phyloP scores from a whole-genome alignment of 1,140 invertebrate species.

The Drosophila quadrilineata region DNA sequence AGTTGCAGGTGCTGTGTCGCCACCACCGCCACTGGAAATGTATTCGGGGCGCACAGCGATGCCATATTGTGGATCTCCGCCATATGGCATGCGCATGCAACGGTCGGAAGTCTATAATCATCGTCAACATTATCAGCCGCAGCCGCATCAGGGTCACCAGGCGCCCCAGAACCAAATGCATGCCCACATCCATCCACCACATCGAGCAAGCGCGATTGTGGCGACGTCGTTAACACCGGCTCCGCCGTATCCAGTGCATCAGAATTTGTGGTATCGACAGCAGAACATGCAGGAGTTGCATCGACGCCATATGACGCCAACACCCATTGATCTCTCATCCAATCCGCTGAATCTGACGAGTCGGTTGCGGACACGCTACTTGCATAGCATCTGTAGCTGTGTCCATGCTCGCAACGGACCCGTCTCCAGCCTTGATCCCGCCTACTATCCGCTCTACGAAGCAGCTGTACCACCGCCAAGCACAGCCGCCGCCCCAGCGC shows the following conservation, averaged over 20 bases:
- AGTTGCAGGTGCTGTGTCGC: slow-evolving; percentile 50
- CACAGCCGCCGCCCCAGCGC: slow-evolving; percentile 15
- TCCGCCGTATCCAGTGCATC: slow-evolving; percentile 88
- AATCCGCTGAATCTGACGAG: slow-evolving; percentile 67
- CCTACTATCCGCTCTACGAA: slow-evolving; percentile 69
- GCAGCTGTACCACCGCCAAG: slow-evolving; percentile 31
- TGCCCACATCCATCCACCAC: slow-evolving; percentile 67
- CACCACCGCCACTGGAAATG: slow-evolving; percentile 65
- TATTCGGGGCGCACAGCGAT: slow-evolving; percentile 62
- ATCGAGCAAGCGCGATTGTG: slow-evolving; percentile 60
- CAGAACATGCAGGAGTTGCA: slow-evolving; percentile 85
- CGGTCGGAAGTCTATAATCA: slow-evolving; percentile 64
- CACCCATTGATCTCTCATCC: slow-evolving; percentile 76
- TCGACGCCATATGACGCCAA: slow-evolving; percentile 78
- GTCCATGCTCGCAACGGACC: slow-evolving; percentile 69
- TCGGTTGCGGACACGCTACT: slow-evolving; percentile 60
- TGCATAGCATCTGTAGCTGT: slow-evolving; percentile 70
- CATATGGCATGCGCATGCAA: slow-evolving; percentile 52
- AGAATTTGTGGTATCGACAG: slow-evolving; percentile 88
- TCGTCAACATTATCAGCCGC: slow-evolving; percentile 71
- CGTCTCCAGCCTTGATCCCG: slow-evolving; percentile 74
- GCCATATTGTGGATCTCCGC: slow-evolving; percentile 62
- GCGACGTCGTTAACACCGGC: slow-evolving; percentile 62
- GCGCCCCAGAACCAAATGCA: slow-evolving; percentile 72
- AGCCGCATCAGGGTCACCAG: slow-evolving; percentile 73